Conservation (phyloP, 1,140 invertebrate genomes). For the Nomia melanderi region DNA sequence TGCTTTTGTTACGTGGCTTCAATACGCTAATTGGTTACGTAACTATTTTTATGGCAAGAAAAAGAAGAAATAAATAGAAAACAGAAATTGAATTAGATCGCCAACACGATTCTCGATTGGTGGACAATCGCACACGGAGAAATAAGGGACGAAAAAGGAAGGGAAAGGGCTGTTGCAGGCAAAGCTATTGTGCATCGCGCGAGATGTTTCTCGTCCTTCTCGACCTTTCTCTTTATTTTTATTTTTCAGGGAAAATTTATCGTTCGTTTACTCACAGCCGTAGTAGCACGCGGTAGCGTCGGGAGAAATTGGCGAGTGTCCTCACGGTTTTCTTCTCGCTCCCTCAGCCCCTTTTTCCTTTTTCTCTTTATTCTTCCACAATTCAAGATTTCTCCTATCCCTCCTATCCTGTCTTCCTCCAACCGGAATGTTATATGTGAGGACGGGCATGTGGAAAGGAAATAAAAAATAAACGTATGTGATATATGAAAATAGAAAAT, state of each 20-base stretch:
- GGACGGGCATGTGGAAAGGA: not conserved
- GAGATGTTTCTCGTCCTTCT: constrained; percentile 54
- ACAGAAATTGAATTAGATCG: constrained; percentile 64
- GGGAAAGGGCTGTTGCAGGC: constrained; percentile 8
- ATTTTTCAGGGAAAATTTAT: constrained; percentile 59
- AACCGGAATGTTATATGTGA: constrained; percentile 10
- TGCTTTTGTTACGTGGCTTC: too few species aligned
- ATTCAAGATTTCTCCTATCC: constrained; percentile 30
- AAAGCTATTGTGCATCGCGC: constrained; percentile 52
- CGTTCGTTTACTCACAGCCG: constrained; percentile 58
- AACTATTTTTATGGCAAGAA: not conserved
- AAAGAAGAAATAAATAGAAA: constrained; percentile 39
- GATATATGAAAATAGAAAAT: constrained; percentile 20
- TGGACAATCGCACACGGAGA: constrained; percentile 44
- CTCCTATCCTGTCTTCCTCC: not conserved
- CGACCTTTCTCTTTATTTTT: constrained; percentile 47
- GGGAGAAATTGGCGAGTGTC: constrained; percentile 52
- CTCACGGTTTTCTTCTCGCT: constrained; percentile 45
- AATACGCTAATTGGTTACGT: too few species aligned
- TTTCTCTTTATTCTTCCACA: constrained; percentile 25
- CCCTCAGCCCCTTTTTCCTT: not conserved
- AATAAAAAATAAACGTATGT: constrained; percentile 20
- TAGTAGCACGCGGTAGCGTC: constrained; percentile 45
- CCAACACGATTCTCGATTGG: constrained; percentile 59
- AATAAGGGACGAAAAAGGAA: constrained; percentile 20